Evolutionary conservation across 2,113 vertebrate genomes (phyloP).

Genomic region (Archilochus colubris): DNA sequence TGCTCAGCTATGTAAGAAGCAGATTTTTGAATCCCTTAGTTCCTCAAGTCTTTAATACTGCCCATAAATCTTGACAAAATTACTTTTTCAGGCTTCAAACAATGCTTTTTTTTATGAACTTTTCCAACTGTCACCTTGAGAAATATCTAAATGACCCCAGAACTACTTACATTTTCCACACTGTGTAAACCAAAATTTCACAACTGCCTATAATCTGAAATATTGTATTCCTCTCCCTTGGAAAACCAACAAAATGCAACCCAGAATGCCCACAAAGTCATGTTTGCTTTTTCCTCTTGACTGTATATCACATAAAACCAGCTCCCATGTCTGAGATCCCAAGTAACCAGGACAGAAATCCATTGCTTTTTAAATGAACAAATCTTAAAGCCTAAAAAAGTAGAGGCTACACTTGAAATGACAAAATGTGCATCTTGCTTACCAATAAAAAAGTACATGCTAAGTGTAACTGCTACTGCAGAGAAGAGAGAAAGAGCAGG

Average conservation of each 20-base stretch:
- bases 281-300: slow-evolving; percentile 10
- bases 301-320: not conserved
- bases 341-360: not conserved
- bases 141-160: slow-evolving; percentile 62
- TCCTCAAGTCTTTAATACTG: slow-evolving; percentile 64
- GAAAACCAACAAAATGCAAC: not conserved
- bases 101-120: slow-evolving; percentile 66
- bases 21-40: slow-evolving; percentile 67
- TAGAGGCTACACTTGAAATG: not conserved
- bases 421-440: not conserved
- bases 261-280: not conserved
- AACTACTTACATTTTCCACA: slow-evolving; percentile 49
- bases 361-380: not conserved
- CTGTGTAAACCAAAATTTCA: slow-evolving; percentile 58
- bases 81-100: slow-evolving; percentile 63
- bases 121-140: slow-evolving; percentile 58
- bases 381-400: not conserved
- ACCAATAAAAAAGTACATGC: not conserved
- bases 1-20: slow-evolving; percentile 36
- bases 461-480: not conserved
- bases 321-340: not conserved
- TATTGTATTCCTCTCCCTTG: slow-evolving; percentile 8
- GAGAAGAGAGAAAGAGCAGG: not conserved
- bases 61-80: slow-evolving; percentile 58
- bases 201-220: slow-evolving; percentile 54